phyloP scores from a whole-genome alignment of 2,797 vertebrate genomes.

The Falco biarmicus region DNA sequence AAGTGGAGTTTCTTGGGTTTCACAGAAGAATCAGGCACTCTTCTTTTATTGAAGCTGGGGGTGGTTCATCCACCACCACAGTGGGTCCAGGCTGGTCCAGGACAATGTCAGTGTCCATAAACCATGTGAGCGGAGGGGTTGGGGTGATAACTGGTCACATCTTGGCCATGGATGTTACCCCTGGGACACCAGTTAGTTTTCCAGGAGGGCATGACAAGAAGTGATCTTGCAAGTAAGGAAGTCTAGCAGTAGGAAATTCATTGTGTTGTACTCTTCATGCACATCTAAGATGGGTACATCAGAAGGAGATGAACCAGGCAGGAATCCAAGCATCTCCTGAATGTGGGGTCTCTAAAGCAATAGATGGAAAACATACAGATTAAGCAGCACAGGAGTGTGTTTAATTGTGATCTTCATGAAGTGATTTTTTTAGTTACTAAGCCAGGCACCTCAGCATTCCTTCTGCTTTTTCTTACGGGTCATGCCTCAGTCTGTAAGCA shows the following conservation, averaged over 20 bases:
- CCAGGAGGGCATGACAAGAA: not conserved
- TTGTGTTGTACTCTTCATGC: fast-evolving
- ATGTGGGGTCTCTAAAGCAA: not conserved
- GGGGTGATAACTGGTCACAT: not conserved
- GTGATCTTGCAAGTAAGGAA: not conserved
- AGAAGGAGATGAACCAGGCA: not conserved
- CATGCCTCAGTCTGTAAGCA: not conserved
- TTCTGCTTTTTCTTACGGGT: not conserved
- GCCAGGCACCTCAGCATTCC: not conserved
- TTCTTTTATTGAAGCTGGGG: not conserved
- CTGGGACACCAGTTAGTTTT: not conserved
- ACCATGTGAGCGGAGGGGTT: fast-evolving
- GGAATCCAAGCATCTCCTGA: not conserved
- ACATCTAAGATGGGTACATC: fast-evolving
- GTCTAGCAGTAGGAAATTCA: not conserved
- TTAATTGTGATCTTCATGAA: not conserved
- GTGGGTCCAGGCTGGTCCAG: not conserved
- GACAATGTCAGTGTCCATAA: not conserved
- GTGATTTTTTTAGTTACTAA: not conserved
- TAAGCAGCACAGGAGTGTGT: not conserved
- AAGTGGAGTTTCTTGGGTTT: not conserved
- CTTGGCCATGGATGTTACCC: not conserved
- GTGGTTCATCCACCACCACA: fast-evolving
- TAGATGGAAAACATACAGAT: not conserved
- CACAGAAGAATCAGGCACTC: not conserved